These are phyloP conservation scores for Phenganax subtilis DNA, from an alignment of 92 coral and sea anemone genomes.

Conservation along the genomic window DNA sequence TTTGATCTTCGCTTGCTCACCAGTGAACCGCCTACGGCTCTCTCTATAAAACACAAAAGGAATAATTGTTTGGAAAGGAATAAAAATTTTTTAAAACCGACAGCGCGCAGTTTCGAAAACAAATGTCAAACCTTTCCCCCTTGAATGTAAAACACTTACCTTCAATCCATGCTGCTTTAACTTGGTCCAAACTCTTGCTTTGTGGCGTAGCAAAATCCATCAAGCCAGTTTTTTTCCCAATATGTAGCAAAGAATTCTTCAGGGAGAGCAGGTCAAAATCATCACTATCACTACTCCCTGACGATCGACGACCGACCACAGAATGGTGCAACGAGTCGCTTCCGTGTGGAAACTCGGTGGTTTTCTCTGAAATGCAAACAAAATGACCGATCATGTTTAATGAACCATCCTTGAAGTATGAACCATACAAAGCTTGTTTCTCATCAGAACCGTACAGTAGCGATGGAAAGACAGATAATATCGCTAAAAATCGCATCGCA, in stretches of 20 bases:
- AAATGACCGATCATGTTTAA: too few species aligned
- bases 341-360: too few species aligned
- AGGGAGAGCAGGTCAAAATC: constrained; percentile 69
- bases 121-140: too few species aligned
- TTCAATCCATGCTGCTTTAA: background rate
- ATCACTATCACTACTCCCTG: constrained; percentile 72
- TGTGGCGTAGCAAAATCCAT: constrained; percentile 2
- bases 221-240: constrained; percentile 4
- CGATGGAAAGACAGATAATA: too few species aligned
- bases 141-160: background rate
- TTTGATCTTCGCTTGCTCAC: background rate
- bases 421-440: too few species aligned
- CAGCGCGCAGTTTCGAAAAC: background rate
- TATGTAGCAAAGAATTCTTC: constrained; percentile 12
- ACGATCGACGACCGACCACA: background rate
- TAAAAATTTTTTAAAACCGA: background rate
- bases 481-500: too few species aligned
- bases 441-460: too few species aligned
- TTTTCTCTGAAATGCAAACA: too few species aligned
- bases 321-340: too few species aligned
- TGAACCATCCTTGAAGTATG: too few species aligned
- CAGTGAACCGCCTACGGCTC: background rate
- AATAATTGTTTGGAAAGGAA: too few species aligned
- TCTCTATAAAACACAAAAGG: background rate
- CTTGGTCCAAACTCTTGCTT: background rate